Evolutionary conservation across 2,113 vertebrate species (phyloP).

Genomic region (Carettochelys insculpta): DNA sequence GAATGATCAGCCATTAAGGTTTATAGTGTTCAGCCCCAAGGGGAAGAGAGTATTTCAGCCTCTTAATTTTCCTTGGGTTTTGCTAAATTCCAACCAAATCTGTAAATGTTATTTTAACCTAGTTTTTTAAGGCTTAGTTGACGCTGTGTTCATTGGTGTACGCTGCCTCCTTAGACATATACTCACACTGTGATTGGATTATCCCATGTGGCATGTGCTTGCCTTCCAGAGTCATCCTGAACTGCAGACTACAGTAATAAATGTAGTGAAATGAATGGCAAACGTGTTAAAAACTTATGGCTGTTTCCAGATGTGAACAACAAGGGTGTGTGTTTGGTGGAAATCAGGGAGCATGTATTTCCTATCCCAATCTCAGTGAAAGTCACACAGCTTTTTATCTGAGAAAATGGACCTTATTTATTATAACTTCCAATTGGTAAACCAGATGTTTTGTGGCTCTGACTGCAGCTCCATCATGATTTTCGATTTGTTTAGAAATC

Average conservation of each 20-base stretch:
- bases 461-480: accelerated
- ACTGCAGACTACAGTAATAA: neutral
- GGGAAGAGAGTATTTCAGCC: neutral
- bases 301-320: neutral
- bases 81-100: neutral
- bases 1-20: neutral
- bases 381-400: neutral
- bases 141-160: neutral
- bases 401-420: neutral
- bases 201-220: neutral
- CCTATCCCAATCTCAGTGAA: neutral
- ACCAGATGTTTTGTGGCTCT: neutral
- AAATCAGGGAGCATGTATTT: neutral
- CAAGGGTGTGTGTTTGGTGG: neutral
- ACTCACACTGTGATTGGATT: neutral
- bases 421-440: neutral
- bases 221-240: neutral
- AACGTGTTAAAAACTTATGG: neutral
- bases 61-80: neutral
- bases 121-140: neutral
- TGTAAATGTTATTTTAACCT: neutral
- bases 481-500: neutral
- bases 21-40: neutral
- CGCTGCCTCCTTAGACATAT: neutral
- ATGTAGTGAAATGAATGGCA: neutral